Conservation (phyloP, 1,140 invertebrate genomes). For the Drosophila nikananu region DNA sequence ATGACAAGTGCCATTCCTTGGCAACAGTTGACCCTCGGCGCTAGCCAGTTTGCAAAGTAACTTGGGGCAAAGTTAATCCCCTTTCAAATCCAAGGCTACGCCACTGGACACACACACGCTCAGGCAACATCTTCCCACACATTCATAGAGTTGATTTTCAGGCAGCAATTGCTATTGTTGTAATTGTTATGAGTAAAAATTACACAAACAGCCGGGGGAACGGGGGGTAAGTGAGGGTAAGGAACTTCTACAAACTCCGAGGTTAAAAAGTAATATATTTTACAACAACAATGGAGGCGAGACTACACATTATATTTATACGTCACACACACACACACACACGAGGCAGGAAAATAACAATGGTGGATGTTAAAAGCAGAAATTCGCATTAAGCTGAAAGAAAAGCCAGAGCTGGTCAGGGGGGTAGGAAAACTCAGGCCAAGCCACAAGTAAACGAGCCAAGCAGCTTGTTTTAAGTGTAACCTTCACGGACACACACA, state of each 20-base stretch:
- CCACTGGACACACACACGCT: slow-evolving; percentile 16
- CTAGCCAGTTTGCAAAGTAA: slow-evolving; percentile 16
- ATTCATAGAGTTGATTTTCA: slow-evolving; percentile 64
- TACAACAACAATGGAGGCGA: slow-evolving; percentile 68
- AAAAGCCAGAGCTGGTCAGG: slow-evolving; percentile 64
- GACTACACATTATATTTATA: slow-evolving; percentile 81
- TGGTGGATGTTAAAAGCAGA: slow-evolving; percentile 77
- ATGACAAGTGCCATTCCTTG: slow-evolving; percentile 2
- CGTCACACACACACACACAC: slow-evolving; percentile 44
- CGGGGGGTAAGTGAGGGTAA: not conserved
- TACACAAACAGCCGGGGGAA: slow-evolving; percentile 37
- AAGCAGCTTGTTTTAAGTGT: slow-evolving; percentile 78
- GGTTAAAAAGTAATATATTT: slow-evolving; percentile 82
- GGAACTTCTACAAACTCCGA: slow-evolving; percentile 23
- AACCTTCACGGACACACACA: slow-evolving; percentile 16
- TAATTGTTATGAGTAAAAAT: slow-evolving; percentile 80
- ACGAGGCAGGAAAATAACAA: slow-evolving; percentile 47
- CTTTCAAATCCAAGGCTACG: slow-evolving; percentile 17
- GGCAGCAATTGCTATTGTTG: slow-evolving; percentile 68
- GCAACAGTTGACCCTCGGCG: not conserved
- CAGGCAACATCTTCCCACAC: not conserved
- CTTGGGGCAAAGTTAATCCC: slow-evolving; percentile 29
- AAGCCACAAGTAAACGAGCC: slow-evolving; percentile 79
- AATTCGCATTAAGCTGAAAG: slow-evolving; percentile 81
- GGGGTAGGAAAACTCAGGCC: slow-evolving; percentile 10